phyloP scores from a whole-genome alignment of 92 coral and sea anemone genomes.

The Phenganax stokvisi region DNA sequence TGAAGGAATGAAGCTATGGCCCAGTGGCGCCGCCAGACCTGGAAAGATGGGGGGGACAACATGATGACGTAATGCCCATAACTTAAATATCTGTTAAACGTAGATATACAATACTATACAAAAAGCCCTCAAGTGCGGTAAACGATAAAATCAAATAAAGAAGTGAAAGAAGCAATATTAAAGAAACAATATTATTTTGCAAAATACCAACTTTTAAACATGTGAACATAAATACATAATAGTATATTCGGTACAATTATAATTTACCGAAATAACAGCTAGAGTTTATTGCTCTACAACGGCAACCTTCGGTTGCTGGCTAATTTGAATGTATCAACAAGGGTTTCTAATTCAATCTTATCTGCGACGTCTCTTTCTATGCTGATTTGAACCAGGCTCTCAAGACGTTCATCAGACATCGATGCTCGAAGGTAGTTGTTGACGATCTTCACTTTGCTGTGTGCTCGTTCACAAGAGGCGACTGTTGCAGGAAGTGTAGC shows the following conservation, averaged over 20 bases:
- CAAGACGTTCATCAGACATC: constrained; percentile 35
- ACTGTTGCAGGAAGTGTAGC: constrained; percentile 28
- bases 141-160: constrained; percentile 2
- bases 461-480: constrained; percentile 31
- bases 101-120: background rate
- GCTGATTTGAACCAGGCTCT: constrained; percentile 31
- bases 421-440: constrained; percentile 35
- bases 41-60: background rate
- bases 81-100: background rate
- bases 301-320: constrained; percentile 18
- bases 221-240: background rate
- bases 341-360: constrained; percentile 12
- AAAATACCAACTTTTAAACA: constrained; percentile 5
- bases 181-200: background rate
- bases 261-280: constrained; percentile 10
- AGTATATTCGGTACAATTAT: background rate
- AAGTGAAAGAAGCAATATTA: constrained; percentile 1
- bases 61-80: constrained; percentile 6
- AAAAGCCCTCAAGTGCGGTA: constrained; percentile 9
- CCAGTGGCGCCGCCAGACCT: constrained; percentile 1
- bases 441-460: constrained; percentile 37
- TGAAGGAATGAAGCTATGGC: too few species aligned
- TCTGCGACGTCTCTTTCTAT: constrained; percentile 36
- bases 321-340: constrained; percentile 1
- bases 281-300: constrained; percentile 9